phyloP scores from a whole-genome alignment of 2,797 vertebrate genomes.

The Bucorvus abyssinicus region DNA sequence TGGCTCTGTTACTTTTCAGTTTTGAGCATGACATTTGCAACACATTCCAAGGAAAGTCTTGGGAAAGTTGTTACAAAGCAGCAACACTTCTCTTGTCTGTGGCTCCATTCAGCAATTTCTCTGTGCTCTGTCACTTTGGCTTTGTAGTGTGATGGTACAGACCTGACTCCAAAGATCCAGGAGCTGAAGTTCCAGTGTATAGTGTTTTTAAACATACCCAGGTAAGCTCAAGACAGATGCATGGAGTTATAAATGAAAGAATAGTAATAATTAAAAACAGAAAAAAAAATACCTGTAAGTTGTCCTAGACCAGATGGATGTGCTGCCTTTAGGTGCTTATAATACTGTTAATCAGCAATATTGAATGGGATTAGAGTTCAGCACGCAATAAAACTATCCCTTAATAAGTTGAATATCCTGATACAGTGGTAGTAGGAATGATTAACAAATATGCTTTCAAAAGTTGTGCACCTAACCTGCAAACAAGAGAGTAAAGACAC shows the following conservation, averaged over 20 bases:
- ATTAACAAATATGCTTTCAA: not conserved
- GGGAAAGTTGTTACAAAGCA: constrained; percentile 68
- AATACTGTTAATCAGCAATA: not conserved
- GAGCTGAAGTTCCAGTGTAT: constrained; percentile 99
- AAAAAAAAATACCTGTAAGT: not conserved
- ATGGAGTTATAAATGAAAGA: not conserved
- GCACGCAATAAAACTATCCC: not conserved
- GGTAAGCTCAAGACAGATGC: constrained; percentile 76
- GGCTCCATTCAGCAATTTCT: constrained; percentile 57
- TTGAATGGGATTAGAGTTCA: not conserved
- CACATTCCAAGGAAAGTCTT: constrained; percentile 64
- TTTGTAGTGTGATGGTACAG: constrained; percentile 94
- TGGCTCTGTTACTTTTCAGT: constrained; percentile 69
- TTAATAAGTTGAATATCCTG: not conserved
- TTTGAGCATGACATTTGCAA: constrained; percentile 66
- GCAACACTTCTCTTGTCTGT: constrained; percentile 64
- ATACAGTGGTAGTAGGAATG: not conserved
- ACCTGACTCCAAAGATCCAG: constrained; percentile 98
- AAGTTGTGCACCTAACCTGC: not conserved
- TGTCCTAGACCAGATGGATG: not conserved
- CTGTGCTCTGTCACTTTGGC: constrained; percentile 65
- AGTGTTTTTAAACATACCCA: constrained; percentile 99
- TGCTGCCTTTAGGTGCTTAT: not conserved
- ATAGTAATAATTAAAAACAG: not conserved
- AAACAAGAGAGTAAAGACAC: not conserved